These are phyloP conservation scores for Catharus fuscescens DNA, from an alignment of 2,113 vertebrate genomes.

Conservation along the genomic window DNA sequence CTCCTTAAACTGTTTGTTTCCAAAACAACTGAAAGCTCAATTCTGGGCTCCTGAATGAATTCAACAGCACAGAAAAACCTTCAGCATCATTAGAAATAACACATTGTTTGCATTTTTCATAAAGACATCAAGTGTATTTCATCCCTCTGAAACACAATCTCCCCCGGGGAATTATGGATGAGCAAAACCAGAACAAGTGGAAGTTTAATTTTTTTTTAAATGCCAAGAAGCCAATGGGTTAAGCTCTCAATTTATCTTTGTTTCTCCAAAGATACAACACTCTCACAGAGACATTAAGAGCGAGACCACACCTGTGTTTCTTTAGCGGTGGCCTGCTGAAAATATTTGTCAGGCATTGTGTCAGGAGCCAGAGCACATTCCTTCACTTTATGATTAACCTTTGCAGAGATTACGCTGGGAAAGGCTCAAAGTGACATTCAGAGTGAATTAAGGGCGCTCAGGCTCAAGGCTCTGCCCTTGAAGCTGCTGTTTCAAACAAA, in stretches of 20 bases:
- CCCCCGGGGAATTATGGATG: slow-evolving; percentile 35
- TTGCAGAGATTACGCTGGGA: slow-evolving; percentile 47
- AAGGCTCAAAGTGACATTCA: slow-evolving; percentile 45
- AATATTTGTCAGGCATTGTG: slow-evolving; percentile 68
- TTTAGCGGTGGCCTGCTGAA: slow-evolving; percentile 64
- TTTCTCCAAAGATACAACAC: slow-evolving; percentile 60
- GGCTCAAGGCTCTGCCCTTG: slow-evolving; percentile 32
- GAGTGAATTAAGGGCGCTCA: background rate
- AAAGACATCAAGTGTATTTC: slow-evolving; percentile 55
- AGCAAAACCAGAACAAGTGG: slow-evolving; percentile 65
- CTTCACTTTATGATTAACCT: slow-evolving; percentile 70
- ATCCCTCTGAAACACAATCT: slow-evolving; percentile 47
- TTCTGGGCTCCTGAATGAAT: background rate
- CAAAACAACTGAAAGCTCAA: background rate
- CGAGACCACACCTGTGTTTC: slow-evolving; percentile 67
- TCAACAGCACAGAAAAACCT: background rate
- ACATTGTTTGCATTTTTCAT: slow-evolving; percentile 67
- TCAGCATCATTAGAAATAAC: slow-evolving; percentile 17
- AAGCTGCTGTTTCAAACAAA: slow-evolving; percentile 36
- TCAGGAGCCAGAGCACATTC: slow-evolving; percentile 69
- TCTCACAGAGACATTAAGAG: slow-evolving; percentile 35
- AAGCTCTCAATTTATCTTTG: slow-evolving; percentile 72
- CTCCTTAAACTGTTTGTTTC: background rate
- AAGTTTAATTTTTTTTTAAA: slow-evolving; percentile 52
- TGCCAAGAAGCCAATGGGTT: slow-evolving; percentile 68